Conservation (phyloP, 2,888 invertebrate species). For the Nomada fucata region DNA sequence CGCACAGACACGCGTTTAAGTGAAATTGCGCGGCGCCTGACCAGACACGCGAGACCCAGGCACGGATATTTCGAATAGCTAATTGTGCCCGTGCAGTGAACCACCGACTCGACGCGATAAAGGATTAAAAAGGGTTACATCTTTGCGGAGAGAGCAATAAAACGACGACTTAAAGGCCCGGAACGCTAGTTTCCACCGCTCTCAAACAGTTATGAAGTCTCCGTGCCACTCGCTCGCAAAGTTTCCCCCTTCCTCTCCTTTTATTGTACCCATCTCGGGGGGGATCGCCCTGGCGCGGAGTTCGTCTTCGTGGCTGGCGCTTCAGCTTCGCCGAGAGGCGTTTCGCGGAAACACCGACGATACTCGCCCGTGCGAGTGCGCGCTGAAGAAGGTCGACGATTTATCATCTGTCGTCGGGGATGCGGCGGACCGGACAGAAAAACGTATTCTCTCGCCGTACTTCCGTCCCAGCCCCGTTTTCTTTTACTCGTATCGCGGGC, state of each 20-base stretch:
- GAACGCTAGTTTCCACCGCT: constrained; percentile 33
- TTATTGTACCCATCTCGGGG: constrained; percentile 47
- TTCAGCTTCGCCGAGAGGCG: constrained; percentile 54
- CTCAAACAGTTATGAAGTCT: constrained; percentile 62
- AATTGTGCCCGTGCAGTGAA: no score
- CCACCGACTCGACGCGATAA: no score
- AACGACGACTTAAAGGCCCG: constrained; percentile 19
- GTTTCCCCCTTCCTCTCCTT: constrained; percentile 25
- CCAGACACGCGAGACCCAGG: no score
- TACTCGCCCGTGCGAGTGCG: constrained; percentile 67
- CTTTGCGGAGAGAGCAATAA: constrained; percentile 37
- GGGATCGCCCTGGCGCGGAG: constrained; percentile 64
- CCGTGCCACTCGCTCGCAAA: constrained; percentile 43
- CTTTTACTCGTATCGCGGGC: constrained; percentile 21
- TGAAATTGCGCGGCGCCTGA: no score
- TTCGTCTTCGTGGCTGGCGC: constrained; percentile 51
- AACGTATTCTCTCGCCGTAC: constrained; percentile 60
- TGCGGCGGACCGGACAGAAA: constrained; percentile 63
- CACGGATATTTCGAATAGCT: no score
- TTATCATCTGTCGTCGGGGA: constrained; percentile 77
- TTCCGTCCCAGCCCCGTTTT: background rate
- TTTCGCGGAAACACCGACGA: constrained; percentile 71
- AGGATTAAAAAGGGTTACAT: constrained; percentile 4
- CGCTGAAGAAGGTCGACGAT: constrained; percentile 73
- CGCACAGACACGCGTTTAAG: no score